phyloP scores from a whole-genome alignment of 2,888 invertebrate genomes.

The Acronicta psi region DNA sequence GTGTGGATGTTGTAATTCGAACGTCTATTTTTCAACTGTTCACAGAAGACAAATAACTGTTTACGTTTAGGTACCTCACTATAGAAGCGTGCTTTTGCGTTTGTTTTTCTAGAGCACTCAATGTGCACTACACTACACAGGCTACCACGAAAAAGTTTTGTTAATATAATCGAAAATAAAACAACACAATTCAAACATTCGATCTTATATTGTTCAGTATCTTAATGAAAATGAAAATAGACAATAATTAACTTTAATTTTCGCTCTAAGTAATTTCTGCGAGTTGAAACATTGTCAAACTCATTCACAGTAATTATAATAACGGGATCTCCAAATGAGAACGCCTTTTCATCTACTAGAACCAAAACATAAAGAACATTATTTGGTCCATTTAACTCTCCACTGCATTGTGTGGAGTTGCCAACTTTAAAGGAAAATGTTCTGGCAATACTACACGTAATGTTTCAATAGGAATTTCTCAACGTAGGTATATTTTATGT shows the following conservation, averaged over 20 bases:
- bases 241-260: too few relatives aligned
- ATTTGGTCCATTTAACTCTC: conserved; percentile 35
- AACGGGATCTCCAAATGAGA: conserved; percentile 7
- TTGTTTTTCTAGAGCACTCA: conserved; percentile 16
- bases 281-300: neutral
- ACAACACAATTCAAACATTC: too few relatives aligned
- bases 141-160: neutral
- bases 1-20: conserved; percentile 37
- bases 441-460: conserved; percentile 14
- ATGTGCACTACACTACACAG: neutral
- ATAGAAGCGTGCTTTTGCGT: conserved; percentile 13
- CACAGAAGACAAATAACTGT: conserved; percentile 48
- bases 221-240: too few relatives aligned
- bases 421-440: conserved; percentile 35
- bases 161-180: too few relatives aligned
- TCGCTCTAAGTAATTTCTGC: neutral
- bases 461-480: conserved; percentile 31
- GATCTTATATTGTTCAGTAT: too few relatives aligned
- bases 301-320: conserved; percentile 3
- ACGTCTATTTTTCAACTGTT: conserved; percentile 50
- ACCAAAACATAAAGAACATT: conserved; percentile 30
- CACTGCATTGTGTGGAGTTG: conserved; percentile 21
- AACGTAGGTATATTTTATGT: conserved; percentile 24
- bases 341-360: conserved; percentile 1
- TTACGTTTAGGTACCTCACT: conserved; percentile 25